Evolutionary conservation across 2,797 vertebrate species (phyloP).

Genomic region (Anolis apletophallus): DNA sequence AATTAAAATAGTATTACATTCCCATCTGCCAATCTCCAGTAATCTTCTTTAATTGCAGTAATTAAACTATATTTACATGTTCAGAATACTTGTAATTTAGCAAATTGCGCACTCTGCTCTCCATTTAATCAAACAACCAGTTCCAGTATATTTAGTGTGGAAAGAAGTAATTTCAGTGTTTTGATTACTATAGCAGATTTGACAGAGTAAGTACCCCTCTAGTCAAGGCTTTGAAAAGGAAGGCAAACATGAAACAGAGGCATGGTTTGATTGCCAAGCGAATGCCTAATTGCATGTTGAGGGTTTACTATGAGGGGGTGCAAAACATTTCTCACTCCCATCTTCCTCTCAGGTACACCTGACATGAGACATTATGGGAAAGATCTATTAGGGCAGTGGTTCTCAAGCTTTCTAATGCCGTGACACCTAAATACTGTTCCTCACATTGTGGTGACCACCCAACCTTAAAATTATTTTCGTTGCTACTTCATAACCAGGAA

Average conservation of each 20-base stretch:
- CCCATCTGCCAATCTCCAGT: conserved; percentile 99
- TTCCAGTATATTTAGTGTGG: conserved; percentile 90
- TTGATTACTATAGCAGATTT: conserved; percentile 96
- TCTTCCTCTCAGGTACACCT: conserved; percentile 76
- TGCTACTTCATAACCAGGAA: too few relatives aligned
- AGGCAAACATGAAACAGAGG: conserved; percentile 97
- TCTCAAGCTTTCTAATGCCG: too few relatives aligned
- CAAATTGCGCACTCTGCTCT: conserved; percentile 99
- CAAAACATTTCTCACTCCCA: conserved; percentile 68
- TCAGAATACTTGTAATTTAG: conserved; percentile 99
- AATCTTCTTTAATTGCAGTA: conserved; percentile 99
- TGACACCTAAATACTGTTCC: too few relatives aligned
- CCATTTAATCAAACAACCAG: conserved; percentile 98
- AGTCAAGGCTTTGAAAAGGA: conserved; percentile 93
- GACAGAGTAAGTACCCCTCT: conserved; percentile 98
- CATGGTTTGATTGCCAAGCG: conserved; percentile 92
- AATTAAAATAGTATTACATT: conserved; percentile 99
- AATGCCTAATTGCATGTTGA: conserved; percentile 92
- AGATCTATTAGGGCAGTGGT: conserved; percentile 63
- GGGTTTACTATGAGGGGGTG: conserved; percentile 82
- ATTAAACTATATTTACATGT: conserved; percentile 99
- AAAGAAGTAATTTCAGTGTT: conserved; percentile 98
- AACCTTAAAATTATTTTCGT: too few relatives aligned
- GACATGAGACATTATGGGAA: conserved; percentile 67
- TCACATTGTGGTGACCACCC: too few relatives aligned